A percentile compares a stretch with the other conserved stretches of the same genome.
phyloP scores from a whole-genome alignment of 1,140 invertebrate species.

The Popillia japonica region DNA sequence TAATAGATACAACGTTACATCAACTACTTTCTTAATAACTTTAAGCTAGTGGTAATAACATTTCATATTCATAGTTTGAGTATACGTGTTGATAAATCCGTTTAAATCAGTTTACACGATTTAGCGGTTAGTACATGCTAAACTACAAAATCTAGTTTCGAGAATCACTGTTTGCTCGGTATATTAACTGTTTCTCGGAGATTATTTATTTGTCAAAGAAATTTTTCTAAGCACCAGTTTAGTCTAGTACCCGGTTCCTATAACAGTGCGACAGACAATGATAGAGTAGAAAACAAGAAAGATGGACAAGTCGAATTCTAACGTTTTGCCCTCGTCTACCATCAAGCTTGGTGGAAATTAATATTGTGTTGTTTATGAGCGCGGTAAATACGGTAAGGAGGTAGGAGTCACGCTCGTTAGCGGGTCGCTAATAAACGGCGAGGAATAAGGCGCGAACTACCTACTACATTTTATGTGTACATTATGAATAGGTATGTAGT shows the following conservation, averaged over 20 bases:
- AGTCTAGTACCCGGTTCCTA: neutral
- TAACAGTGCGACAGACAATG: neutral
- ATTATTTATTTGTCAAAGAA: slow-evolving; percentile 23
- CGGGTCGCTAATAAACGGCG: slow-evolving; percentile 32
- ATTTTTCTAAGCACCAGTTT: slow-evolving; percentile 24
- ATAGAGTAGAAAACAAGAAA: neutral
- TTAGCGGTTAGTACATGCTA: neutral
- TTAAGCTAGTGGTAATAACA: neutral
- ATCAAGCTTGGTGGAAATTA: neutral
- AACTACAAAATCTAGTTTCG: neutral
- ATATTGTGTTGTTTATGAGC: slow-evolving; percentile 29
- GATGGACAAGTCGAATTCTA: slow-evolving; percentile 7
- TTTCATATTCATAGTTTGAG: neutral
- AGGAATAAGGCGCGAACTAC: slow-evolving; percentile 10
- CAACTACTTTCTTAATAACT: too few relatives aligned
- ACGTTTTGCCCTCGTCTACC: neutral
- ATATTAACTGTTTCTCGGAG: neutral
- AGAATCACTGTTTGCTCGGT: neutral
- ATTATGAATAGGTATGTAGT: too few relatives aligned
- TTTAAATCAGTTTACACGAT: neutral
- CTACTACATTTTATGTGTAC: neutral
- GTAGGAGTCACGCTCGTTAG: slow-evolving; percentile 30
- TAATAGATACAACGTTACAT: too few relatives aligned
- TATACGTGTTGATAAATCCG: neutral
- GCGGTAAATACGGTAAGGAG: slow-evolving; percentile 33